phyloP scores from a whole-genome alignment of 2,888 invertebrate genomes.

The Eupeodes latifasciatus region DNA sequence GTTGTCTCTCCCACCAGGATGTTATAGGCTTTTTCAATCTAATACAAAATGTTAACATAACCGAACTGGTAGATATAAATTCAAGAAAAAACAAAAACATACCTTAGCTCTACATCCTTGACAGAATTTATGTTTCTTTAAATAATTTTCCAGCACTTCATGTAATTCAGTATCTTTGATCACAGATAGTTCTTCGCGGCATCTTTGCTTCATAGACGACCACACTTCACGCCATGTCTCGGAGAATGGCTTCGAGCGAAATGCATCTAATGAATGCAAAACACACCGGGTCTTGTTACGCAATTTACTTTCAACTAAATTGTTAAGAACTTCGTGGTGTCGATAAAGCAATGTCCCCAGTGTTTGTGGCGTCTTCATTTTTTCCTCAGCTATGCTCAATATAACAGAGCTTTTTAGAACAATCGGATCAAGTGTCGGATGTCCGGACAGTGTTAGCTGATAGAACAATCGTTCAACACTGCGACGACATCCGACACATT shows the following conservation, averaged over 20 bases:
- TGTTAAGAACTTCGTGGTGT: slow-evolving; percentile 92
- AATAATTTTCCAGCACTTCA: slow-evolving; percentile 94
- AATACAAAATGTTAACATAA: slow-evolving; percentile 18
- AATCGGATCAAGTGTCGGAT: slow-evolving; percentile 94
- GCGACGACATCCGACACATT: slow-evolving; percentile 96
- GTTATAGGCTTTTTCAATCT: slow-evolving; percentile 92
- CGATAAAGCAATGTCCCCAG: slow-evolving; percentile 93
- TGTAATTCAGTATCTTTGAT: slow-evolving; percentile 94
- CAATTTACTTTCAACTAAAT: slow-evolving; percentile 91
- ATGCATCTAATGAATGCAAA: slow-evolving; percentile 95
- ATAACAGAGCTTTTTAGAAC: slow-evolving; percentile 90
- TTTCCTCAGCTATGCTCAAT: slow-evolving; percentile 92
- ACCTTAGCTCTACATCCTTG: slow-evolving; percentile 97
- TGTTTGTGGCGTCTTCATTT: slow-evolving; percentile 91
- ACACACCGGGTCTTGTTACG: slow-evolving; percentile 95
- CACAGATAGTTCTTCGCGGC: slow-evolving; percentile 93
- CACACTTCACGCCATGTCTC: slow-evolving; percentile 93
- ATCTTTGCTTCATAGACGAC: slow-evolving; percentile 92
- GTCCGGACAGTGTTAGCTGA: slow-evolving; percentile 92
- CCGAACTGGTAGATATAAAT: background rate
- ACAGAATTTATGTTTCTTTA: slow-evolving; percentile 97
- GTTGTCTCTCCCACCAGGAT: slow-evolving; percentile 94
- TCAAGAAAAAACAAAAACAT: background rate
- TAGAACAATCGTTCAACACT: slow-evolving; percentile 95
- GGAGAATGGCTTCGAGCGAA: slow-evolving; percentile 89